Evolutionary conservation across 2,113 vertebrate genomes (phyloP), one percentile per base, ranked within the genome.

Genomic region (Sminthopsis crassicaudata): DNA sequence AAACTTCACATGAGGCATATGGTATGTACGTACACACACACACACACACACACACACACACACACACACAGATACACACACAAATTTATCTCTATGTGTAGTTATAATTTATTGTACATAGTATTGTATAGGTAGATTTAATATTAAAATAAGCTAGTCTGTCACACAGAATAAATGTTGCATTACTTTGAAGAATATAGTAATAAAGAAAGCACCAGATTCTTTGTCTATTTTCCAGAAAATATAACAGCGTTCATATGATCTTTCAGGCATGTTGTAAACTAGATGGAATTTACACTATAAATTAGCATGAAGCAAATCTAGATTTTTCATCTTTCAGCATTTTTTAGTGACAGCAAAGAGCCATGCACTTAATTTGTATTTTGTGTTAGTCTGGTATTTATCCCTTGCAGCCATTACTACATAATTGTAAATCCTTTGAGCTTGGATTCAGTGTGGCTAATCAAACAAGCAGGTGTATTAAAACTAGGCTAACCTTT

Each of bases 371-470:
- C 42, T 55, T 95, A 26, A 84, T 92, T n/a, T 95, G 94, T 50
- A 92, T 53, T 53, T 42, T 96, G 53, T n/a, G 90, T 88, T 93
- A 60, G 27, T 24, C 3, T 50, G 57, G 90, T 93, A 27, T 92
- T 94, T 53, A 95, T 94, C 54, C 90, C 30, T 97, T 92, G 88
- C 53, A 90, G 91, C 90, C 50, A 46, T 90, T 91, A 42, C 55
- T 91, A 52, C 90, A 94, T 93, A 96, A 90, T 23, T 89, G 8
- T 25, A 90, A 12, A 90, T 92, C 97, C 96, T 53, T n/a, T 26
- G 90, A 90, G 42, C 91, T 96, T 46, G 89, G 25, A 90, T 93
- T 95, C 46, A 90, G 46, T 89, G 52, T 53, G 55, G 89, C 91
- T 84, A 94, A 96, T 91, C 25, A 92, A 89, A 84, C 57, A 93